Conservation (phyloP, 2,888 invertebrate genomes). For the Ctena decussata region DNA sequence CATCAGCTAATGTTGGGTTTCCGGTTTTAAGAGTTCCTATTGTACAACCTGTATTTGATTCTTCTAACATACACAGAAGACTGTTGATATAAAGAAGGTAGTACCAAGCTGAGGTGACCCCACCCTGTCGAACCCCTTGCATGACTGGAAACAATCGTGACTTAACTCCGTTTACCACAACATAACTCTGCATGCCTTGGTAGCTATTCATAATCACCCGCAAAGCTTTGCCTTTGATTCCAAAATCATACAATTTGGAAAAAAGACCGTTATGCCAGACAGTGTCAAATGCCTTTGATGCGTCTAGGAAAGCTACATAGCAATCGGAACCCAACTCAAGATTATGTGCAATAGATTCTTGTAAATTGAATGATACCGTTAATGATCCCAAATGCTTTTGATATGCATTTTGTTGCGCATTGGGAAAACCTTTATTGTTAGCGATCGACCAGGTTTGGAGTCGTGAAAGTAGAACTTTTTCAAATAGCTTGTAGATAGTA, state of each 20-base stretch:
- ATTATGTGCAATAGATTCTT: slow-evolving; percentile 7
- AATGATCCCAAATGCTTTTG: slow-evolving; percentile 17
- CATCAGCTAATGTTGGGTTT: slow-evolving; percentile 25
- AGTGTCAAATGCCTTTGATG: slow-evolving; percentile 19
- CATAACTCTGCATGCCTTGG: background rate
- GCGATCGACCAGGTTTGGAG: background rate
- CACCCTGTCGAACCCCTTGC: slow-evolving; percentile 21
- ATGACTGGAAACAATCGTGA: background rate
- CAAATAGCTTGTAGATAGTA: slow-evolving; percentile 21
- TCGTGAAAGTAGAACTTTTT: slow-evolving; percentile 9
- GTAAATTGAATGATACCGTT: slow-evolving; percentile 17
- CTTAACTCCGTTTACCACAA: background rate
- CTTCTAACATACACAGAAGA: slow-evolving; percentile 1
- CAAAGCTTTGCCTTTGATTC: slow-evolving; percentile 4
- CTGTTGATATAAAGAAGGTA: slow-evolving; percentile 17
- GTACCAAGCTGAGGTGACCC: slow-evolving; percentile 14
- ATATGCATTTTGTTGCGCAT: slow-evolving; percentile 22
- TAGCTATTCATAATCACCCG: slow-evolving; percentile 18
- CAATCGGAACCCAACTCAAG: background rate
- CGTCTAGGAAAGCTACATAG: slow-evolving; percentile 4
- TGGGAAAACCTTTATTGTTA: slow-evolving; percentile 5
- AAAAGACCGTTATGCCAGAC: slow-evolving; percentile 11
- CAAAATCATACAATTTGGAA: slow-evolving; percentile 1
- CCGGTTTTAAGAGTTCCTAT: background rate
- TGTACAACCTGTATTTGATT: background rate